Evolutionary conservation across 2,888 invertebrate species (phyloP).

Genomic region (Xestoiulus laeticollis): DNA sequence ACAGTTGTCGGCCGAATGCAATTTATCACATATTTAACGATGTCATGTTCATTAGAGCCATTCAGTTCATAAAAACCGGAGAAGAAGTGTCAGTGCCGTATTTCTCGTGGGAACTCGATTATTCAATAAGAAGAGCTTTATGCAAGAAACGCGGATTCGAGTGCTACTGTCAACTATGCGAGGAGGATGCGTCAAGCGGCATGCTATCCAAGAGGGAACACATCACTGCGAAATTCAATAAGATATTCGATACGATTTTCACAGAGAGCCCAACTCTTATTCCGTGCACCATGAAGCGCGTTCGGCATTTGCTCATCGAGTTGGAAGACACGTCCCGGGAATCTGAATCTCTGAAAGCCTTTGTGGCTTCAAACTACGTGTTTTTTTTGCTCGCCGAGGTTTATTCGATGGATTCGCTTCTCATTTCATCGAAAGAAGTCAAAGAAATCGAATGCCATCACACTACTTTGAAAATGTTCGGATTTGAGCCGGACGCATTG

Average conservation of each 20-base stretch:
- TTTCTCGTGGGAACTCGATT: not conserved
- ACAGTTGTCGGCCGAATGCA: not conserved
- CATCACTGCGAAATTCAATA: not conserved
- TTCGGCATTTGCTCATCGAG: not conserved
- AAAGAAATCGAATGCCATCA: not conserved
- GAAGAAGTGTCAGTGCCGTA: not conserved
- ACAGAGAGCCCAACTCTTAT: too few relatives aligned
- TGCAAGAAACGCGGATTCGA: not conserved
- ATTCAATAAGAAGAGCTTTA: not conserved
- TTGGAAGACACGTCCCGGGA: not conserved
- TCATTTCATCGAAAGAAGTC: not conserved
- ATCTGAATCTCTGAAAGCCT: not conserved
- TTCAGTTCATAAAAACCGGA: not conserved
- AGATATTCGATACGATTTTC: not conserved
- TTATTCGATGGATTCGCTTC: not conserved
- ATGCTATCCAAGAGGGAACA: not conserved
- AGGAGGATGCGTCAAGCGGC: not conserved
- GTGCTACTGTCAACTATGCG: not conserved
- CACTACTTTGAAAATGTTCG: not conserved
- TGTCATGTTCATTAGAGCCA: conserved; percentile 40
- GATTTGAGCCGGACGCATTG: not conserved
- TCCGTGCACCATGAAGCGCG: not conserved
- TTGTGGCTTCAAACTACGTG: not conserved
- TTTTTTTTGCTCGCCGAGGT: not conserved
- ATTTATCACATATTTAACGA: not conserved